Evolutionary conservation across 1,140 invertebrate genomes (phyloP).

Genomic region (Formica selysi): DNA sequence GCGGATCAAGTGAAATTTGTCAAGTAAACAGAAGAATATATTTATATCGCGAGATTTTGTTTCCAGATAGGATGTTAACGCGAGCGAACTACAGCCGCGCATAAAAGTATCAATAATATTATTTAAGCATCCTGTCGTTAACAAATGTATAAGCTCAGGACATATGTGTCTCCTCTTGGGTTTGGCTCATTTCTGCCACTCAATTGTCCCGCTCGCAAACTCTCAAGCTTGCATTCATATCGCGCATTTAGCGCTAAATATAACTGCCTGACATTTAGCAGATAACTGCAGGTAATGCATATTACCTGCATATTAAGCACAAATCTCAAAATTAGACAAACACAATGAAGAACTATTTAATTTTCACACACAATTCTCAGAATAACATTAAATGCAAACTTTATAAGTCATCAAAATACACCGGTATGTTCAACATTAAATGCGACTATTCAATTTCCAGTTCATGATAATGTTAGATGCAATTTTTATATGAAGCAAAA

Average conservation of each 20-base stretch:
- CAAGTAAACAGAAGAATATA: conserved; percentile 3
- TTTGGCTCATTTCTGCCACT: conserved; percentile 69
- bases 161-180: conserved; percentile 81
- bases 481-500: neutral
- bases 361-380: neutral
- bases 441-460: neutral
- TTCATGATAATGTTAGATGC: neutral
- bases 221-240: conserved; percentile 47
- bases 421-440: neutral
- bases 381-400: neutral
- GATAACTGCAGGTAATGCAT: neutral
- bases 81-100: conserved; percentile 81
- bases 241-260: conserved; percentile 10
- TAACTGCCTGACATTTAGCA: neutral
- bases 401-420: neutral
- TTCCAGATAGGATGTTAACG: conserved; percentile 73
- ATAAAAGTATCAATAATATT: conserved; percentile 87
- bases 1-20: neutral
- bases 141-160: conserved; percentile 86
- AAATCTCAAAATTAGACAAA: conserved; percentile 1
- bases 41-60: neutral
- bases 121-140: conserved; percentile 85
- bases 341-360: neutral
- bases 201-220: conserved; percentile 68
- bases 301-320: neutral